These are phyloP conservation scores for Saccostrea cuccullata DNA, from an alignment of 1,140 invertebrate genomes.

Conservation along the genomic window DNA sequence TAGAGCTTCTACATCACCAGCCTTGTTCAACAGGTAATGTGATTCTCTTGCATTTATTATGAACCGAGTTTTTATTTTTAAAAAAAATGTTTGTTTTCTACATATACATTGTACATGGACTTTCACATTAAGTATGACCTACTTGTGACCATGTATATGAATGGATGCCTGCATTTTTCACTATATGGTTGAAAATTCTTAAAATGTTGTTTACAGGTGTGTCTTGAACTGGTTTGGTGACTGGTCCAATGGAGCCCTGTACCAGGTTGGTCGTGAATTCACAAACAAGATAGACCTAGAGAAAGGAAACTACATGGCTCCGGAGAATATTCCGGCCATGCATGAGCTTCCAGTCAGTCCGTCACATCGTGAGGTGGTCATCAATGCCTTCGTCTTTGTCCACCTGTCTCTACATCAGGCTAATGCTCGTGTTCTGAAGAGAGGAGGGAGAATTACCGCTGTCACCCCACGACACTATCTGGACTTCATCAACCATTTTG, in stretches of 20 bases:
- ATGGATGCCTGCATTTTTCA: too few relatives aligned
- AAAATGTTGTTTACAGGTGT: slow-evolving; percentile 81
- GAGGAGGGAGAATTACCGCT: slow-evolving; percentile 96
- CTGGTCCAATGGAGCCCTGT: slow-evolving; percentile 98
- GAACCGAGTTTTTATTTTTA: too few relatives aligned
- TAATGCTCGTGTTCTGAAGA: slow-evolving; percentile 91
- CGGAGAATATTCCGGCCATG: slow-evolving; percentile 92
- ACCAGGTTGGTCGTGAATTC: slow-evolving; percentile 88
- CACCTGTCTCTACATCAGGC: slow-evolving; percentile 98
- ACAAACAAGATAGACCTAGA: slow-evolving; percentile 82
- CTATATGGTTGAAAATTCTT: too few relatives aligned
- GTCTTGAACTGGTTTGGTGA: slow-evolving; percentile 99
- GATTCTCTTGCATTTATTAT: background rate
- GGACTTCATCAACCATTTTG: slow-evolving; percentile 99
- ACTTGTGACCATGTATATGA: background rate
- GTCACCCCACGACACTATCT: slow-evolving; percentile 99
- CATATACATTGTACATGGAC: background rate
- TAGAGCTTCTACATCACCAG: slow-evolving; percentile 98
- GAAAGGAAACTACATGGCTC: slow-evolving; percentile 85
- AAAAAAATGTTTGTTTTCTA: background rate
- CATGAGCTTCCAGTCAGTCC: slow-evolving; percentile 89
- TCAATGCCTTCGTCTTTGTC: slow-evolving; percentile 98
- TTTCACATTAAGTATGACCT: background rate
- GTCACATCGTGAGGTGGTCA: slow-evolving; percentile 94
- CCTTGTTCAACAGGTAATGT: slow-evolving; percentile 93